Conservation (phyloP, 2,888 invertebrate genomes). For the Hypomecis punctinalis region DNA sequence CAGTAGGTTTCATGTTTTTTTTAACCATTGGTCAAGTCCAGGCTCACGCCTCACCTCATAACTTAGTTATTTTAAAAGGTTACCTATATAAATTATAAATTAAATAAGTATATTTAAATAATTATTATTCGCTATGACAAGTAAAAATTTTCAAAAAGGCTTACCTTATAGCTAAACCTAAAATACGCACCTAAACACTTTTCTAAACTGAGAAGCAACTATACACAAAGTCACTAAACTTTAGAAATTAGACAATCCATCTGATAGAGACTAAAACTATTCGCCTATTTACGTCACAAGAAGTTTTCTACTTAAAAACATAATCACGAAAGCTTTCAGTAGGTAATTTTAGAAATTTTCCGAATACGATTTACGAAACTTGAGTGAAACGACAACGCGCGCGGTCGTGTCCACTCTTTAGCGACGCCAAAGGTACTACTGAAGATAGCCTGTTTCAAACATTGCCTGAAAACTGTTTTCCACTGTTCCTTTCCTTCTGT, state of each 20-base stretch:
- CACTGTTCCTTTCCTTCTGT: slow-evolving; percentile 65
- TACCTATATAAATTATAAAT: too few species aligned
- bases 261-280: background rate
- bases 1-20: background rate
- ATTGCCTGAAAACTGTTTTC: slow-evolving; percentile 64
- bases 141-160: background rate
- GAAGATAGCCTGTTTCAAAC: slow-evolving; percentile 61
- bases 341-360: slow-evolving; percentile 12
- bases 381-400: slow-evolving; percentile 46
- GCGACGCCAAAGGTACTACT: slow-evolving; percentile 71
- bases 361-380: slow-evolving; percentile 63
- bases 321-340: slow-evolving; percentile 6
- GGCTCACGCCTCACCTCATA: too few species aligned
- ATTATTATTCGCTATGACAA: background rate
- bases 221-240: slow-evolving; percentile 15
- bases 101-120: too few species aligned
- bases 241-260: slow-evolving; percentile 7
- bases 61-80: too few species aligned
- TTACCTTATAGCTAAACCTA: slow-evolving; percentile 7
- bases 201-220: slow-evolving; percentile 6
- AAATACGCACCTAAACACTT: slow-evolving; percentile 2
- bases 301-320: background rate
- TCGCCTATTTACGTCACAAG: slow-evolving; percentile 14
- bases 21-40: too few species aligned
- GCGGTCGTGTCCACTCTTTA: slow-evolving; percentile 51